Evolutionary conservation across 2,888 invertebrate genomes (phyloP).

Genomic region (Antheraea assamensis): DNA sequence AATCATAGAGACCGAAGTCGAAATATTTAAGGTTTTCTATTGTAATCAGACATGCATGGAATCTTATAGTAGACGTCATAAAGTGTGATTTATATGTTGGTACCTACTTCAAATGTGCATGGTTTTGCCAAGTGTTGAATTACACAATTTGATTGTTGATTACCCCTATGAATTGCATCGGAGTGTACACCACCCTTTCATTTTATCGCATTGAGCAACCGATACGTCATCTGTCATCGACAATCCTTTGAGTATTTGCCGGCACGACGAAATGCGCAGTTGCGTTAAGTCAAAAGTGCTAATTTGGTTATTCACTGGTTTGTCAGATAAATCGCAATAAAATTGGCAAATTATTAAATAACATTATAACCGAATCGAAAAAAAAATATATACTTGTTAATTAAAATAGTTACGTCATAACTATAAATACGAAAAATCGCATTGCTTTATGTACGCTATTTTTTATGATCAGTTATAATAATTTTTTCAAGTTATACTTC

Average conservation of each 20-base stretch:
- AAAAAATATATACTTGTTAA: not conserved
- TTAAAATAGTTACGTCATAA: not conserved
- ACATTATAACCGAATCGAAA: not conserved
- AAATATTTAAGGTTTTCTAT: not conserved
- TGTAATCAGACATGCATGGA: not conserved
- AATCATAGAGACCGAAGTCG: no score
- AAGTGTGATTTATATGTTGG: not conserved
- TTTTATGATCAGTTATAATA: not conserved
- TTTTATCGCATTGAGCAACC: slow-evolving; percentile 71
- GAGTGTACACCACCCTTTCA: slow-evolving; percentile 77
- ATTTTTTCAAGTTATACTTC: no score
- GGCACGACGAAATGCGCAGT: slow-evolving; percentile 43
- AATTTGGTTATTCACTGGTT: slow-evolving; percentile 11
- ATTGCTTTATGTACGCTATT: no score
- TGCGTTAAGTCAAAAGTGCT: slow-evolving; percentile 24
- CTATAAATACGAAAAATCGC: no score
- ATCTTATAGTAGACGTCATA: not conserved
- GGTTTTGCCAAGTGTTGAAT: slow-evolving; percentile 62
- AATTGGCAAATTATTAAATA: not conserved
- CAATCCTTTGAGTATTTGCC: slow-evolving; percentile 69
- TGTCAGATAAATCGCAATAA: not conserved
- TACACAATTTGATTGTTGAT: slow-evolving; percentile 68
- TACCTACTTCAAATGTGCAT: not conserved
- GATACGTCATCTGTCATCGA: slow-evolving; percentile 73
- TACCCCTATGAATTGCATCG: slow-evolving; percentile 79